Evolutionary conservation across 1,140 invertebrate species (phyloP).

Genomic region (Drosophila sp.): DNA sequence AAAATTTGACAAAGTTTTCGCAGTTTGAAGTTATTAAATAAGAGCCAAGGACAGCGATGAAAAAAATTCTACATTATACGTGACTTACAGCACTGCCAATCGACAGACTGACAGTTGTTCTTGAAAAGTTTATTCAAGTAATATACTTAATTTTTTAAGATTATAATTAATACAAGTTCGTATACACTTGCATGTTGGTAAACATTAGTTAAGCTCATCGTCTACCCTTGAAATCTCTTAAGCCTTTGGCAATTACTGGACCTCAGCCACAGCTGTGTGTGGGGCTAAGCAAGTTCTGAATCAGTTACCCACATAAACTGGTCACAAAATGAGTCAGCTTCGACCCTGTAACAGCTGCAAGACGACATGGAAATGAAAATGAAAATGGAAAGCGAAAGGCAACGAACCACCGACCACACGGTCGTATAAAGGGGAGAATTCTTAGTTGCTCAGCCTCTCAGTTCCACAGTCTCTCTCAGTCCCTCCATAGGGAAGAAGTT

Average conservation of each 20-base stretch:
- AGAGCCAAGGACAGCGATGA: too few species aligned
- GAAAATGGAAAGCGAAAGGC: slow-evolving; percentile 22
- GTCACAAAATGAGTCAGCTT: slow-evolving; percentile 25
- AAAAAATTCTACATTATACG: too few species aligned
- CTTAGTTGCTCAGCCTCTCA: background rate
- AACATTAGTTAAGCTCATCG: slow-evolving; percentile 1
- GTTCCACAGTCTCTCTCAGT: background rate
- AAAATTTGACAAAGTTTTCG: too few species aligned
- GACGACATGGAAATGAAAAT: slow-evolving; percentile 19
- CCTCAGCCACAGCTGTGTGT: slow-evolving; percentile 55
- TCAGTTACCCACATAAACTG: slow-evolving; percentile 36
- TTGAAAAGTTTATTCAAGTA: background rate
- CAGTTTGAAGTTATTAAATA: too few species aligned
- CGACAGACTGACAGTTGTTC: too few species aligned
- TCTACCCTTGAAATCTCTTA: slow-evolving; percentile 45
- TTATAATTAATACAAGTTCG: slow-evolving; percentile 1
- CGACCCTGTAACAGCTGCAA: slow-evolving; percentile 48
- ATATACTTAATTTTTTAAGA: background rate
- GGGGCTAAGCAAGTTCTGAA: slow-evolving; percentile 47
- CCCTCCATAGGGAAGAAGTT: slow-evolving; percentile 26
- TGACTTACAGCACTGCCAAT: too few species aligned
- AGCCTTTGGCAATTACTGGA: slow-evolving; percentile 61
- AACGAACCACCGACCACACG: slow-evolving; percentile 20
- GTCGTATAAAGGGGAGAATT: background rate
- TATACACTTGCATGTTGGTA: background rate